Evolutionary conservation across 2,888 invertebrate genomes (phyloP).

Genomic region (Cosmorhoe ocellata): DNA sequence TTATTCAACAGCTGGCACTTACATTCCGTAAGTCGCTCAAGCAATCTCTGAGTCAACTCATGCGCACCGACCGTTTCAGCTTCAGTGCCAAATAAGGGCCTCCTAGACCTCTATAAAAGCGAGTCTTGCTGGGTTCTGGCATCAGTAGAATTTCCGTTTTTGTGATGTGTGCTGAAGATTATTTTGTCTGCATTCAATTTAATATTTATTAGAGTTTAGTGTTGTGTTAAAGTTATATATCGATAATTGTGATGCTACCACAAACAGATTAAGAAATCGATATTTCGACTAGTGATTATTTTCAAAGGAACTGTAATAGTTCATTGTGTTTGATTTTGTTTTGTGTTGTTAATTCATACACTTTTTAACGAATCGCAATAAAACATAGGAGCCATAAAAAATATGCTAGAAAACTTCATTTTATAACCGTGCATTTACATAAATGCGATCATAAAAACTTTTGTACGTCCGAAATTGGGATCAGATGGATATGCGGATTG

Average conservation of each 20-base stretch:
- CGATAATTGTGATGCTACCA: neutral
- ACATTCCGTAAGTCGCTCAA: slow-evolving; percentile 10
- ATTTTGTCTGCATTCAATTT: too few species aligned
- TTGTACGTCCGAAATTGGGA: slow-evolving; percentile 25
- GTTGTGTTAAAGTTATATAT: neutral
- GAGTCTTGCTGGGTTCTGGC: slow-evolving; percentile 30
- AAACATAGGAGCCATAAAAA: slow-evolving; percentile 1
- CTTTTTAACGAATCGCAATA: neutral
- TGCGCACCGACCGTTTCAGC: slow-evolving; percentile 57
- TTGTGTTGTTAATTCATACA: too few species aligned
- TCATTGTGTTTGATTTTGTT: too few species aligned
- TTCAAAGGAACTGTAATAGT: too few species aligned
- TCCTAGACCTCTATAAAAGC: slow-evolving; percentile 46
- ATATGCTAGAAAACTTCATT: slow-evolving; percentile 13
- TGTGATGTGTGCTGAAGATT: slow-evolving; percentile 31
- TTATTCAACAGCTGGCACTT: neutral
- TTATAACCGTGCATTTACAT: slow-evolving; percentile 25
- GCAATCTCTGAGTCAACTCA: slow-evolving; percentile 42
- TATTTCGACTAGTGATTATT: too few species aligned
- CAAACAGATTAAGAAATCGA: too few species aligned
- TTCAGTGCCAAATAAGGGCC: slow-evolving; percentile 45
- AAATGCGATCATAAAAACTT: slow-evolving; percentile 29
- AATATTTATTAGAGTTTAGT: neutral
- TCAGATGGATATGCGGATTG: slow-evolving; percentile 40
- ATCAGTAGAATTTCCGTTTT: slow-evolving; percentile 46